Evolutionary conservation across 2,888 invertebrate species (phyloP), one percentile per base, ranked within the genome.

Genomic region (Chymomyza procnemis): DNA sequence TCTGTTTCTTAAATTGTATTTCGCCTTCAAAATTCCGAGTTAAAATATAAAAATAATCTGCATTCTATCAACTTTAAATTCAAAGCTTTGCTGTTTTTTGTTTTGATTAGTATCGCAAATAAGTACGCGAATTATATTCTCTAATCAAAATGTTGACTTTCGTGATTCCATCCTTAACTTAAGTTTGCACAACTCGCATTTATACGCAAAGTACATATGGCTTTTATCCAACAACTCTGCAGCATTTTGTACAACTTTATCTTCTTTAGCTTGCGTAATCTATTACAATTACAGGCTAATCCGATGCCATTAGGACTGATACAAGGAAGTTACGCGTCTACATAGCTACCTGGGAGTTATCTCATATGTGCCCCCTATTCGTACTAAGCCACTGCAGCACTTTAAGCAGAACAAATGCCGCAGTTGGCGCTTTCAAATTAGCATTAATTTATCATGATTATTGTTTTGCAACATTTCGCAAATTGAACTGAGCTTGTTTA

Each of bases 381-480:
- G 5, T 47, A 5, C 47, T 55, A 19, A 59, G 76, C 64, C 71
- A 57, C 71, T 76, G 75, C 41, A 52, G 22, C n/a, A 18, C 30
- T 62, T 54, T 52, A 41, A 52, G 58, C 55, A 67, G 65, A 63
- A 48, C 64, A 60, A 77, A 66, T 71, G 70, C 67, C 26, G 75
- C 75, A 69, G 64, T 73, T 82, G 78, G 75, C 77, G 74, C 80
- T 74, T 71, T 77, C 77, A 83, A 83, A 83, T 83, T 85, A 78
- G 74, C 74, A 75, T 69, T 80, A 79, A 85, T 83, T 85, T 80
- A 83, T 83, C 83, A 83, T 83, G 85, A 83, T 85, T 83, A 85
- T 80, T 83, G 82, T 76, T 78, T 75, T 72, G 69, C 78, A 79
- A 80, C 73, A 75, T 72, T 72, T 67, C 69, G 74, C 74, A 75